Evolutionary conservation across 2,113 vertebrate species (phyloP).

Genomic region (Columba janthina): DNA sequence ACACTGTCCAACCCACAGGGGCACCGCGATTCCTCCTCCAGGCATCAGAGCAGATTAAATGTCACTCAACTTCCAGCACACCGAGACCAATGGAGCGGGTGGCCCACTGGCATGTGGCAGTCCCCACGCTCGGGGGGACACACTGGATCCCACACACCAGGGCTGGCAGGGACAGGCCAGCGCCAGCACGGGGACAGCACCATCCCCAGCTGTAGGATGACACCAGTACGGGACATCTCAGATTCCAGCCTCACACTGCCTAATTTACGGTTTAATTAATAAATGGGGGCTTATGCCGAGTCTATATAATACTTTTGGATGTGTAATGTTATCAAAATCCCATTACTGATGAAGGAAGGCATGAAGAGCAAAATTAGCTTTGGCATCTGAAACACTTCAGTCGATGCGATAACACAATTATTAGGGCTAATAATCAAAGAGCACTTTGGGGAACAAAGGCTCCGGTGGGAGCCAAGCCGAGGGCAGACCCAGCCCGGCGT

Average conservation of each 20-base stretch:
- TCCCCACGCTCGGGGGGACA: background rate
- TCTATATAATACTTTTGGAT: slow-evolving; percentile 47
- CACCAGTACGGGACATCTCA: background rate
- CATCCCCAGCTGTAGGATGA: background rate
- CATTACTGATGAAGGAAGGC: slow-evolving; percentile 48
- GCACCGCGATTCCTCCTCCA: background rate
- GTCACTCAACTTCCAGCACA: background rate
- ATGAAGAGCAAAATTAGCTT: slow-evolving; percentile 56
- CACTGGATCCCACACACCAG: background rate
- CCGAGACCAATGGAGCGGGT: background rate
- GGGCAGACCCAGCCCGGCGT: accelerated
- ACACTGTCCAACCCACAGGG: background rate
- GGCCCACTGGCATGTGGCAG: background rate
- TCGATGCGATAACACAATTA: slow-evolving; percentile 24
- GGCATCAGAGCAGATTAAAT: background rate
- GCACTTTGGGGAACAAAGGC: background rate
- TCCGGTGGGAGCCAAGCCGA: background rate
- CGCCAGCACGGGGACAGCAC: accelerated
- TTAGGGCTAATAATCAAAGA: slow-evolving; percentile 51
- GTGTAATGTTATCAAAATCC: slow-evolving; percentile 60
- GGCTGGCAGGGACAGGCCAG: background rate
- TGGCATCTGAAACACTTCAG: slow-evolving; percentile 42
- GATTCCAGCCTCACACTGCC: background rate
- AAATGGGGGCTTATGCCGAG: slow-evolving; percentile 51
- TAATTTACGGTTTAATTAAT: slow-evolving; percentile 58